A percentile compares a stretch with the other conserved stretches of the same genome.
Conservation (phyloP, 2,113 vertebrate genomes). For the Otolemur garnettii region DNA sequence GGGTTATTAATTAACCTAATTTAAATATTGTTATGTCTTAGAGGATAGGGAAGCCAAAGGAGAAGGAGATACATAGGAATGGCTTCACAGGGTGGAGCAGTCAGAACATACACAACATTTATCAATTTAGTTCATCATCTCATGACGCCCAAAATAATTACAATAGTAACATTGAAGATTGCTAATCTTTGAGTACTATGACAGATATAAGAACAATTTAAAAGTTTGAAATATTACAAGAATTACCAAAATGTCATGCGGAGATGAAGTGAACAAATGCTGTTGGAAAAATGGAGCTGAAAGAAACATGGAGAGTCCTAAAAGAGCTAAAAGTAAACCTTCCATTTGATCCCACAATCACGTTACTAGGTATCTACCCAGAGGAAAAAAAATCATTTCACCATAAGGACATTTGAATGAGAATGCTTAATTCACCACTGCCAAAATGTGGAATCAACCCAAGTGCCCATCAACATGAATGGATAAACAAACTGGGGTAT, state of each 20-base stretch:
- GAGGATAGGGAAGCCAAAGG: not conserved
- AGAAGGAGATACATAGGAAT: not conserved
- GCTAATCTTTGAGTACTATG: not conserved
- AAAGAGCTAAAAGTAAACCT: too few species aligned
- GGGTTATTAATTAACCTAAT: too few species aligned
- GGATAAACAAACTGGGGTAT: too few species aligned
- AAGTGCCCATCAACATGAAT: too few species aligned
- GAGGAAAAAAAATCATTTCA: too few species aligned
- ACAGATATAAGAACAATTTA: not conserved
- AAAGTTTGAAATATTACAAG: not conserved
- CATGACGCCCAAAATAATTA: not conserved
- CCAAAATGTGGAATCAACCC: not conserved
- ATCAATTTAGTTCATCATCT: not conserved
- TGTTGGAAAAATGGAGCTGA: too few species aligned
- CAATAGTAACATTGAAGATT: not conserved
- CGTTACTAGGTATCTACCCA: too few species aligned
- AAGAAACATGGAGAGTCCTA: too few species aligned
- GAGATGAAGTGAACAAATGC: too few species aligned
- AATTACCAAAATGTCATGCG: not conserved
- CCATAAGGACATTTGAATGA: too few species aligned
- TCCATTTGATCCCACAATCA: too few species aligned
- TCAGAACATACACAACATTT: not conserved
- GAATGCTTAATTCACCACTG: too few species aligned
- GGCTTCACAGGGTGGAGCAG: not conserved
- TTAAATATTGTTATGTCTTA: not conserved